Evolutionary conservation across 2,888 invertebrate species (phyloP), one percentile per base, ranked within the genome.

Genomic region (Scelioninae gen. 1): DNA sequence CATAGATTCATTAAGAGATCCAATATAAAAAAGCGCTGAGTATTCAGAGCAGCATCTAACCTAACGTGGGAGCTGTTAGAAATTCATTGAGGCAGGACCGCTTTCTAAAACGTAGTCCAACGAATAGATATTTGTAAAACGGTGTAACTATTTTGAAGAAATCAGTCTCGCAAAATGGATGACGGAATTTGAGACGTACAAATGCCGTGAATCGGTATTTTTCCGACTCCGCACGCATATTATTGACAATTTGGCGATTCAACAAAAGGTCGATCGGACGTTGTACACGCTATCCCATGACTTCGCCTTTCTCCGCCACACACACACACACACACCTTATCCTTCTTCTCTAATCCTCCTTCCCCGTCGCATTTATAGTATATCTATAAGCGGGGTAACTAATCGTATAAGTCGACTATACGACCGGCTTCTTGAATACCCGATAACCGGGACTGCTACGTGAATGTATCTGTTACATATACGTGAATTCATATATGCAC

Each of bases 371-470:
- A 32, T 58, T 47, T 23, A n/a, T 31, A 62, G 66, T 43, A 75
- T 60, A 66, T 76, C 68, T 60, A 76, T 60, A 51, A 66, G 76
- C 68, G 65, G 63, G 75, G 65, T 83, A 83, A 83, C 74, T 69
- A 83, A 79, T 79, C 79, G 78, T 71, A 84, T 82, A 82, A 82
- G 82, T 79, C 79, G 79, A 72, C 78, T 71, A 51, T 49, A 69
- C 62, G 74, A 68, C 53, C 74, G 74, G 84, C 82, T 79, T 80
- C 82, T 84, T 78, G 77, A 83, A 77, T 80, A 77, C 77, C 69
- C 80, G 82, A 71, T 76, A 82, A 72, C 60, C 58, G 60, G 23
- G 58, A 49, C 68, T 43, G 32, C 29, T 15, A 29, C 34, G 32
- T 13, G 16, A 11, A 49, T 31, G 49, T 29, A 31, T 40, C n/a